Conservation (phyloP, 2,797 vertebrate genomes). For the Antennarius maculatus region DNA sequence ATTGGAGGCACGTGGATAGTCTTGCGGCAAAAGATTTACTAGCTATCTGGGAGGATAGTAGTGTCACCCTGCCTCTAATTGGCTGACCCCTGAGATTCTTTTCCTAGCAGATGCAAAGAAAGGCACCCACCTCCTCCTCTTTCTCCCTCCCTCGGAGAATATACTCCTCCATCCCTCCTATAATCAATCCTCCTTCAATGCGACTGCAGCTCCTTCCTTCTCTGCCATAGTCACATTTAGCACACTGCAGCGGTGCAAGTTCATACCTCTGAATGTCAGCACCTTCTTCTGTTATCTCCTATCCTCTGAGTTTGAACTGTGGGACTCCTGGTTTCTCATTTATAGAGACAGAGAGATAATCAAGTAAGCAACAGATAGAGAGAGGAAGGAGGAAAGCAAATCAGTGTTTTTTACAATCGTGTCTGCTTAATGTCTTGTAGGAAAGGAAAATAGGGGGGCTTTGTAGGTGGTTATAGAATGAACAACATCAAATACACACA, state of each 20-base stretch:
- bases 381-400: constrained; percentile 21
- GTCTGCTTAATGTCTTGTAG: constrained; percentile 47
- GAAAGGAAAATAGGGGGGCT: constrained; percentile 27
- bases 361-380: constrained; percentile 52
- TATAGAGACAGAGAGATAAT: constrained; percentile 47
- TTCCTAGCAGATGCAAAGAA: constrained; percentile 46
- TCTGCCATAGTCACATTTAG: constrained; percentile 63
- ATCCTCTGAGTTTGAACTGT: constrained; percentile 40
- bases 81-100: constrained; percentile 70
- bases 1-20: constrained; percentile 56
- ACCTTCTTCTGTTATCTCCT: constrained; percentile 30
- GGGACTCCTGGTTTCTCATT: constrained; percentile 47
- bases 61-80: constrained; percentile 72
- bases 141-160: constrained; percentile 28
- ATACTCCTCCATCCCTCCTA: constrained; percentile 59
- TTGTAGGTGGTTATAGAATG: constrained; percentile 18
- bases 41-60: constrained; percentile 48
- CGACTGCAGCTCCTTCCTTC: constrained; percentile 35
- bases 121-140: constrained; percentile 41
- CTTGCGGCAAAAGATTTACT: constrained; percentile 67
- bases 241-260: constrained; percentile 65
- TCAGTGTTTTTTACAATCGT: constrained; percentile 55
- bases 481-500: constrained; percentile 22
- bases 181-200: constrained; percentile 70
- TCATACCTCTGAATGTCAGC: constrained; percentile 45